Conservation (phyloP, 2,888 invertebrate species). For the Lasioglossum malachurum region DNA sequence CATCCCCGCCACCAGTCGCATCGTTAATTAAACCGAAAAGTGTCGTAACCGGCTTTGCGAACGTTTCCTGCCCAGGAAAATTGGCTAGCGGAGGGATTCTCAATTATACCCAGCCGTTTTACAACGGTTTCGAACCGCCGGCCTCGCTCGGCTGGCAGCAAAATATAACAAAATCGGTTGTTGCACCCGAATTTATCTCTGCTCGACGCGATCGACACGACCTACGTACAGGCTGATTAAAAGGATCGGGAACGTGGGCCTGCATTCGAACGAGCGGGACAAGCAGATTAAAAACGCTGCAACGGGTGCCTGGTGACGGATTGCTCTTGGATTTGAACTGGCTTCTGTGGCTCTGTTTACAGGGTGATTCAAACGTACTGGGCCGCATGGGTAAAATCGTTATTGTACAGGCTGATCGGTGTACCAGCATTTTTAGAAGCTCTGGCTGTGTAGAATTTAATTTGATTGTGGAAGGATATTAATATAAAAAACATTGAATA, state of each 20-base stretch:
- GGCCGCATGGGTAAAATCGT: neutral
- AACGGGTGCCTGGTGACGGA: neutral
- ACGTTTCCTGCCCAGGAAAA: neutral
- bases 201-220: neutral
- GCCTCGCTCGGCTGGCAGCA: neutral
- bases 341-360: neutral
- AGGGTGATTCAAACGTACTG: neutral
- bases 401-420: no score
- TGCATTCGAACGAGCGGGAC: neutral
- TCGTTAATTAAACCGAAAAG: slow-evolving; percentile 35
- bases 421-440: no score
- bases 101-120: slow-evolving; percentile 17
- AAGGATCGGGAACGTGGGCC: neutral
- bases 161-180: neutral
- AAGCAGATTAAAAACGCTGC: slow-evolving; percentile 4
- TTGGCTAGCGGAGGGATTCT: slow-evolving; percentile 1
- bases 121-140: neutral
- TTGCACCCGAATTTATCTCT: neutral
- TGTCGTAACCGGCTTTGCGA: slow-evolving; percentile 12
- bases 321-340: neutral
- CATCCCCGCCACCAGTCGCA: neutral
- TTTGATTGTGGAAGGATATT: no score
- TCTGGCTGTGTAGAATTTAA: no score
- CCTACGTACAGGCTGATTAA: neutral
- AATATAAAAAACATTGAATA: no score